Evolutionary conservation across 1,140 invertebrate genomes (phyloP).

Genomic region (Neodiprion virginianus): DNA sequence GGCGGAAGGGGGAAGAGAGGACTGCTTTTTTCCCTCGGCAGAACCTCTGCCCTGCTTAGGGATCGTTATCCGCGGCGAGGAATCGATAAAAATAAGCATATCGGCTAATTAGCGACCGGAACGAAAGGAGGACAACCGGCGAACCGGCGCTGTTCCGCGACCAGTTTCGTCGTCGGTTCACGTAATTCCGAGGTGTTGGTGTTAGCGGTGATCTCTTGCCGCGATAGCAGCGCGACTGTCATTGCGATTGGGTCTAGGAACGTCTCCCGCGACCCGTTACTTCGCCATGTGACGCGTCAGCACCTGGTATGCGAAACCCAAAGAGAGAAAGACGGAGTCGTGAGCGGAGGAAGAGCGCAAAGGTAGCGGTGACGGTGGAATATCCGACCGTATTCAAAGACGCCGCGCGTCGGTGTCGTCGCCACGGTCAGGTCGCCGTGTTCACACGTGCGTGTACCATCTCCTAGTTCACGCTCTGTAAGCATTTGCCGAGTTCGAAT

Average conservation of each 20-base stretch:
- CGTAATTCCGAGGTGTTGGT: constrained; percentile 14
- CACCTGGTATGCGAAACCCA: constrained; percentile 39
- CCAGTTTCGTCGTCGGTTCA: neutral
- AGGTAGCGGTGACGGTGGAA: neutral
- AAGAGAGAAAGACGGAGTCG: constrained; percentile 18
- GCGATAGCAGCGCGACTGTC: constrained; percentile 44
- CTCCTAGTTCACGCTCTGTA: constrained; percentile 18
- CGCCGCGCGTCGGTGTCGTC: constrained; percentile 13
- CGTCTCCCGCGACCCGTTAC: constrained; percentile 48
- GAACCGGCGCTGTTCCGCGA: neutral
- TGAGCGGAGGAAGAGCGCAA: neutral
- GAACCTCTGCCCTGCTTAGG: neutral
- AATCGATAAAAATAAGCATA: constrained; percentile 12
- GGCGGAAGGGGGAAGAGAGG: constrained; percentile 4
- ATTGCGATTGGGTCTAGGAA: constrained; percentile 51
- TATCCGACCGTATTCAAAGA: constrained; percentile 15
- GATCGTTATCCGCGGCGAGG: constrained; percentile 6
- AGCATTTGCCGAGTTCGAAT: constrained; percentile 12
- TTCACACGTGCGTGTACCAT: constrained; percentile 54
- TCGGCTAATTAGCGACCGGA: constrained; percentile 9
- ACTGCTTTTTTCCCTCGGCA: constrained; percentile 3
- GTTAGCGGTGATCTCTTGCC: constrained; percentile 10
- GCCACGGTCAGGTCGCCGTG: constrained; percentile 47
- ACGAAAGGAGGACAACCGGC: neutral
- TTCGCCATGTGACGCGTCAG: constrained; percentile 42